Evolutionary conservation across 2,113 vertebrate genomes (phyloP).

Genomic region (Onychostoma macrolepis): DNA sequence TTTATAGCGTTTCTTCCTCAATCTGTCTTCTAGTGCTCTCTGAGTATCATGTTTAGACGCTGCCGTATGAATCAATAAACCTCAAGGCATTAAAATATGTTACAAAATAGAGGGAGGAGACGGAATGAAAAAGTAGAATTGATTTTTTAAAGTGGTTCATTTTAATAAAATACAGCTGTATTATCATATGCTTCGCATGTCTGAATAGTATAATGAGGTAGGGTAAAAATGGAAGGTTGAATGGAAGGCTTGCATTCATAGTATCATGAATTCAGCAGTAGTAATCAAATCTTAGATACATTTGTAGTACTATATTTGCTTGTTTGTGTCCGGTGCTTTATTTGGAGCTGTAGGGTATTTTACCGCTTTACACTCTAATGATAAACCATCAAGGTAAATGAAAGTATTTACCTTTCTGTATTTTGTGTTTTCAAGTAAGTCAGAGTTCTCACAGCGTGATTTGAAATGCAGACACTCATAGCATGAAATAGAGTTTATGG

Average conservation of each 20-base stretch:
- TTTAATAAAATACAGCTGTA: constrained; percentile 15
- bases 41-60: constrained; percentile 13
- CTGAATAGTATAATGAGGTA: not conserved
- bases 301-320: not conserved
- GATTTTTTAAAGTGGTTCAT: constrained; percentile 24
- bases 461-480: constrained; percentile 49
- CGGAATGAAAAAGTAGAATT: constrained; percentile 17
- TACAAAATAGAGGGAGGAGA: not conserved
- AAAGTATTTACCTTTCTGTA: not conserved
- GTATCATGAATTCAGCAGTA: not conserved
- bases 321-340: constrained; percentile 8
- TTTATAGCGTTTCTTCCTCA: constrained; percentile 30
- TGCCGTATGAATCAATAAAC: constrained; percentile 22
- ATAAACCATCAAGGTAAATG: constrained; percentile 21
- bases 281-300: not conserved
- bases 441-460: constrained; percentile 31
- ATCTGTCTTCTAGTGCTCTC: constrained; percentile 21
- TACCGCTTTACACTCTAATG: constrained; percentile 58
- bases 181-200: not conserved
- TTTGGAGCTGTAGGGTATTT: not conserved
- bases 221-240: not conserved
- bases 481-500: constrained; percentile 67
- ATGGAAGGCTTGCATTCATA: not conserved
- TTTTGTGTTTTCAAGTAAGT: not conserved
- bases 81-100: constrained; percentile 5